Base-by-base conservation (phyloP, 2,113 vertebrate species). In the Percopsis transmontana region DNA sequence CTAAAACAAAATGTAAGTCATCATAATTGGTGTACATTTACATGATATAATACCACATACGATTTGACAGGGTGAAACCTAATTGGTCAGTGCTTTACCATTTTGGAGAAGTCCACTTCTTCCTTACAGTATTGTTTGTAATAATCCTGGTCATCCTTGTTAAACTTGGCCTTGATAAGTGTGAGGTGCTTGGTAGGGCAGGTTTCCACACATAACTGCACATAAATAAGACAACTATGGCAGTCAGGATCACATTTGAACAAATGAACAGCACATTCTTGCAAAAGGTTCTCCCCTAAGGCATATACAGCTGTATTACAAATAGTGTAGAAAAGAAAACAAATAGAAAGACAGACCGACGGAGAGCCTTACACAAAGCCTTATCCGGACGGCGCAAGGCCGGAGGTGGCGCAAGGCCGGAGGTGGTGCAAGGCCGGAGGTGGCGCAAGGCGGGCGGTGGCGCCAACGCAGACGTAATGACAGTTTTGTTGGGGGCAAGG, bases 171-270 rank as follows among this genome's bases (percentile, higher is more conserved):
- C 0, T 53, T 73, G 18, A 93, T 18, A 72, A 88, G 82, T 0
- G 94, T 96, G 64, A 93, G 60, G 81, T 91, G 94, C 1, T 74
- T 79, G 14, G 93, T 69, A 0, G 96, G 96, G 68, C 97, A 98
- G 0, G 64, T 76, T 65, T 91, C 88, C 79, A 99, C 96, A 0
- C 97, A 99, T 66, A 95, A 91, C 97, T 99, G 81, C 18, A 72
- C 21, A 72, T 20, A 70, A 55, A 80, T 0, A 71, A 72, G 68
- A 65, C 38, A 80, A 4, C 47, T n/a, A 21, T 5, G 12, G 8
- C n/a, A 40, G 24, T 19, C 24, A 54, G 9, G 16, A 47, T 9
- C 24, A 15, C 44, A 33, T 21, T 18, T n/a, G 61, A 7, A 16
- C 24, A 0, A 40, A 18, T 5, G 1, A 50, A 2, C 8, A 50